Percentiles rank a stretch among this genome's conserved stretches.
Conservation (phyloP, 1,140 invertebrate genomes). For the Orchesella cincta region DNA sequence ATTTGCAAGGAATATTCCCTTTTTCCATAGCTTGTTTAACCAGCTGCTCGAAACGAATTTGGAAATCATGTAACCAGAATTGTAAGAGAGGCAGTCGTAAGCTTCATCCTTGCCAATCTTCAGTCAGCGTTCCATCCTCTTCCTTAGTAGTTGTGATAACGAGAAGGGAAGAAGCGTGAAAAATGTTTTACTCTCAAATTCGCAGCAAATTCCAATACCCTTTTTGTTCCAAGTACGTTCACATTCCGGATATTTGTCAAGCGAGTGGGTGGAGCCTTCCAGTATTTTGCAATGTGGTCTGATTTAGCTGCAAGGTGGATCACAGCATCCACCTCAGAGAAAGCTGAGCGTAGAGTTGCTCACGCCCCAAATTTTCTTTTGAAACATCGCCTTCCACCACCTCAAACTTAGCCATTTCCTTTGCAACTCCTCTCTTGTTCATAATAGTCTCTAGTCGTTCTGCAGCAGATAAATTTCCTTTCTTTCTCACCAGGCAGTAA, state of each 20-base stretch:
- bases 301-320: conserved; percentile 21
- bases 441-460: background rate
- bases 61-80: too few relatives aligned
- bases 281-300: conserved; percentile 26
- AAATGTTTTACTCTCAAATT: conserved; percentile 18
- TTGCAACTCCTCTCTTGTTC: background rate
- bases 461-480: background rate
- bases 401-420: background rate
- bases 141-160: too few relatives aligned
- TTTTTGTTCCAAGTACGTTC: conserved; percentile 30
- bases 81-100: too few relatives aligned
- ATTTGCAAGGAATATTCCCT: too few relatives aligned
- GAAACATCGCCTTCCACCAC: background rate
- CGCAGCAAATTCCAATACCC: conserved; percentile 27
- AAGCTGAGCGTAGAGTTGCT: background rate
- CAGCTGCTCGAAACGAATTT: too few relatives aligned
- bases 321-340: background rate
- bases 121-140: too few relatives aligned
- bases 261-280: background rate
- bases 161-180: conserved; percentile 29
- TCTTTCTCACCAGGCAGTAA: background rate
- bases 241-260: background rate
- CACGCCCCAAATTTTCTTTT: background rate
- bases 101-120: too few relatives aligned
- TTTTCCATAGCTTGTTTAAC: too few relatives aligned